Base-by-base conservation (phyloP, 2,113 vertebrate genomes). In the Cinclus cinclus region DNA sequence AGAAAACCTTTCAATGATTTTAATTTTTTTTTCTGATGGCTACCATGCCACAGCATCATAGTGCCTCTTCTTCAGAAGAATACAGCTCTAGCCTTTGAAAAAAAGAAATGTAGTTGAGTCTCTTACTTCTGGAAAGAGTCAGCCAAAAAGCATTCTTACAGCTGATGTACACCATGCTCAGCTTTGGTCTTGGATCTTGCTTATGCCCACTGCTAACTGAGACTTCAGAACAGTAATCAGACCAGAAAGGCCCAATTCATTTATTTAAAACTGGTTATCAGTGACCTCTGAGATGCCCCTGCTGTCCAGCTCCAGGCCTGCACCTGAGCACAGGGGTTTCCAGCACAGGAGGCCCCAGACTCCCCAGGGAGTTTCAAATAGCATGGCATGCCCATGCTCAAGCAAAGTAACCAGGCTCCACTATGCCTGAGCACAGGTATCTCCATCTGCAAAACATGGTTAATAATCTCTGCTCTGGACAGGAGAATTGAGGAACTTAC, bases 1-100 rank as follows among this genome's bases (percentile, higher is more conserved):
- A 83, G 19, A 65, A 87, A 42, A 81, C 2, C 4, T 53, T 33
- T 44, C 0, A 0, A 16, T 64, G 49, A 39, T 11, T 11, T 30
- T 28, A 56, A 65, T 81, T 19, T 6, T 5, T 19, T 7, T 9
- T 67, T 56, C 56, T 82, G 39, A 47, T 18, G 15, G 10, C 14
- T 85, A 25, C 30, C 6, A 11, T 30, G 23, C 3, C 58, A 47
- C 49, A 39, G 37, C 14, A 33, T 35, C 53, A 39, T 25, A 39
- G 11, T 49, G 17, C 46, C 52, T 67, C n/a, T 55, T 44, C 37
- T 49, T 31, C 41, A 74, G 55, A 14, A 83, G 65, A 30, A 65
- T 10, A 41, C 28, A 77, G 23, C 42, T 62, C n/a, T 37, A 49
- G 53, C 23, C 52, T 62, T 56, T 46, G 46, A 79, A 62, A 6